Conservation (phyloP, 2,888 invertebrate genomes). For the Euplagia quadripunctaria region DNA sequence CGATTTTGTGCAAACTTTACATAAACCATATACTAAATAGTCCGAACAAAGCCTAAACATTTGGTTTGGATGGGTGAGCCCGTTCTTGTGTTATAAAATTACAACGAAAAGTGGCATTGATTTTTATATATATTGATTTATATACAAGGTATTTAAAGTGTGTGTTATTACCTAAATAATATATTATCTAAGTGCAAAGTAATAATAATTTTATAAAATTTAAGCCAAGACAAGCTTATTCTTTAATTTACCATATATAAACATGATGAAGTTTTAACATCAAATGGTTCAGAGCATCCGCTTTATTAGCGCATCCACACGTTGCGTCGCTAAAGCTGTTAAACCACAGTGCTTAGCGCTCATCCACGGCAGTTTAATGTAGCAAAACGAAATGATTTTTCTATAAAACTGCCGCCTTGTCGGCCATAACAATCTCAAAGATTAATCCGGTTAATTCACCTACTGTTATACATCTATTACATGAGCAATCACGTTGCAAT, state of each 20-base stretch:
- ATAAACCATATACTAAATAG: too few relatives aligned
- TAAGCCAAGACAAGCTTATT: not conserved
- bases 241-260: not conserved
- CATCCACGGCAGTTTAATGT: not conserved
- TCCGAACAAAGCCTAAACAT: too few relatives aligned
- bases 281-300: not conserved
- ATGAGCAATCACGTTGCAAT: slow-evolving; percentile 41
- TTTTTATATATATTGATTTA: too few relatives aligned
- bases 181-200: too few relatives aligned
- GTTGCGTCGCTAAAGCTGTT: not conserved
- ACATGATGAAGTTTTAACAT: too few relatives aligned
- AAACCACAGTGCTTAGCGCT: slow-evolving; percentile 1
- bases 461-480: slow-evolving; percentile 34
- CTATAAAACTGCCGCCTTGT: slow-evolving; percentile 27
- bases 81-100: too few relatives aligned
- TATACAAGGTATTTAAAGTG: not conserved
- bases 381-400: slow-evolving; percentile 29
- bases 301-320: not conserved
- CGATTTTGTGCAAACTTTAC: too few relatives aligned
- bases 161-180: too few relatives aligned
- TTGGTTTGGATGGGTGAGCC: too few relatives aligned
- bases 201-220: not conserved
- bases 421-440: slow-evolving; percentile 19
- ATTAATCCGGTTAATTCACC: slow-evolving; percentile 39
- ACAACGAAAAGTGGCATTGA: too few relatives aligned